These are phyloP conservation scores for Scotopteryx bipunctaria DNA, from an alignment of 2,888 invertebrate species.

Conservation along the genomic window DNA sequence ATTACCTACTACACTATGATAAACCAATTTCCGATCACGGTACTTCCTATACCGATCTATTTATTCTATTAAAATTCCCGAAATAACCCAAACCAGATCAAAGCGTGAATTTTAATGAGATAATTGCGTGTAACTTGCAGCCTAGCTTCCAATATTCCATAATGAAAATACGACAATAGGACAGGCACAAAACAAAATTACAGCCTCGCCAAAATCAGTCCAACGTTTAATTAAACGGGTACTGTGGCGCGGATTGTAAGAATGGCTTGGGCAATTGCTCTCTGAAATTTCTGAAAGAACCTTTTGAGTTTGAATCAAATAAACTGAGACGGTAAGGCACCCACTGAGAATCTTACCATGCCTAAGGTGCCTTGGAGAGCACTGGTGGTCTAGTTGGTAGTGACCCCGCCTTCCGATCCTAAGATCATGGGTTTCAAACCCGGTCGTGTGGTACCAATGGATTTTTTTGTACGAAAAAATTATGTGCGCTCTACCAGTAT, in stretches of 20 bases:
- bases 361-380: too few relatives aligned
- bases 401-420: too few relatives aligned
- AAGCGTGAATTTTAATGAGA: slow-evolving; percentile 40
- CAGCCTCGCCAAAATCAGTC: slow-evolving; percentile 57
- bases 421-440: too few relatives aligned
- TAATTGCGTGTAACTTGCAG: slow-evolving; percentile 53
- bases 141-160: slow-evolving; percentile 54
- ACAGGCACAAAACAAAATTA: slow-evolving; percentile 62
- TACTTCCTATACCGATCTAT: slow-evolving; percentile 1
- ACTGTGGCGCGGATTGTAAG: slow-evolving; percentile 3
- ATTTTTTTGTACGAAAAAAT: too few relatives aligned
- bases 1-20: background rate
- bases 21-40: background rate
- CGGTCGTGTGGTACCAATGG: too few relatives aligned
- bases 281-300: too few relatives aligned
- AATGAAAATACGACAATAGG: slow-evolving; percentile 54
- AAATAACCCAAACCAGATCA: slow-evolving; percentile 37
- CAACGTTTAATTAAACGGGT: slow-evolving; percentile 63
- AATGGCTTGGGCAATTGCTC: slow-evolving; percentile 18
- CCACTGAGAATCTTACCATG: too few relatives aligned
- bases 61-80: slow-evolving; percentile 5
- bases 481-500: too few relatives aligned
- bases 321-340: too few relatives aligned
- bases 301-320: too few relatives aligned
- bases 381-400: too few relatives aligned